Evolutionary conservation across 2,797 vertebrate species (phyloP).

Genomic region (Dendrocincla fuliginosa): DNA sequence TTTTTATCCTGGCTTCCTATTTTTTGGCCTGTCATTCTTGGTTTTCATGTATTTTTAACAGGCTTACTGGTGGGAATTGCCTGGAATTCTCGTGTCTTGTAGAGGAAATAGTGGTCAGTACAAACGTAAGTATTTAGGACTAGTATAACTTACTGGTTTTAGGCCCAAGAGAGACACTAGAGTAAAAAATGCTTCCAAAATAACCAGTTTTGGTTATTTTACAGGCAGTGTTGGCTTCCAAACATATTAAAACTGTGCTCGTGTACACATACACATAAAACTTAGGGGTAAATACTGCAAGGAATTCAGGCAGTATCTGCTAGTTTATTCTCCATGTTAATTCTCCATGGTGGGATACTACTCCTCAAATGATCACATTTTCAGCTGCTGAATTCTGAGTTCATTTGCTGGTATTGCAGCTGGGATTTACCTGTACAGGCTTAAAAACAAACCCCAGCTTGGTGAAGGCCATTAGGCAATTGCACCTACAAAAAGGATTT

Average conservation of each 20-base stretch:
- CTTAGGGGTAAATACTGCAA: not conserved
- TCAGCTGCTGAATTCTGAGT: not conserved
- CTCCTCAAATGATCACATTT: not conserved
- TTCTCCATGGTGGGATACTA: not conserved
- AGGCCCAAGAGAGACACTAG: not conserved
- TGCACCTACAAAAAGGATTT: not conserved
- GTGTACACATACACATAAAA: not conserved
- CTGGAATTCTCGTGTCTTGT: not conserved
- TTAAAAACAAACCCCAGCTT: not conserved
- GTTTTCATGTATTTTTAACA: not conserved
- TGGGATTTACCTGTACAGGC: not conserved
- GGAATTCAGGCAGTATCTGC: not conserved
- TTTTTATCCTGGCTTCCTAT: not conserved
- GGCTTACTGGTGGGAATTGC: not conserved
- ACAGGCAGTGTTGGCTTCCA: not conserved
- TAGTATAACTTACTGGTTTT: not conserved
- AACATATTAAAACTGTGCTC: not conserved
- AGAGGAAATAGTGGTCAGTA: not conserved
- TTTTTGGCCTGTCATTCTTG: not conserved
- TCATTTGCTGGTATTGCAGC: not conserved
- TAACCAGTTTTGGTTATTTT: not conserved
- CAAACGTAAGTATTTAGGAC: not conserved
- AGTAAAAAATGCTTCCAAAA: not conserved
- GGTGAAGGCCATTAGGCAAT: not conserved
- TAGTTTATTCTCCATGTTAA: no score